These are phyloP conservation scores for Tenthredo amoena DNA, from an alignment of 2,888 invertebrate genomes.

Conservation along the genomic window DNA sequence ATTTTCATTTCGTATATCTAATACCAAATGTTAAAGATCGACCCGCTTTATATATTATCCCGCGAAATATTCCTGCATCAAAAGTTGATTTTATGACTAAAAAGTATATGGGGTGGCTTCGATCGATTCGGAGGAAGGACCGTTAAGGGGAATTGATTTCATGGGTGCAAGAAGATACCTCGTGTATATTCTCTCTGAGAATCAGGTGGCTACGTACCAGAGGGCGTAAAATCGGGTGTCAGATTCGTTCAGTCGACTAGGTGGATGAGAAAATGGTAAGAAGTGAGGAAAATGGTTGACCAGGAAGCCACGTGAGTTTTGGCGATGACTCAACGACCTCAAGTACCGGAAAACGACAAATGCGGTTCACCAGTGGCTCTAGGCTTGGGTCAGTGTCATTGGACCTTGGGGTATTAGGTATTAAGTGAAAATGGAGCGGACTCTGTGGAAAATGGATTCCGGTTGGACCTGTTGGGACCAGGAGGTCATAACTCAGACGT, in stretches of 20 bases:
- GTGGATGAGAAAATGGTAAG: not conserved
- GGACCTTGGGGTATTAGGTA: conserved; percentile 49
- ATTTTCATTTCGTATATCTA: too few relatives aligned
- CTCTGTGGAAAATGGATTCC: conserved; percentile 48
- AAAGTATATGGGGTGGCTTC: not conserved
- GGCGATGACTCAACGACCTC: conserved; percentile 35
- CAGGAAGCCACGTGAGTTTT: not conserved
- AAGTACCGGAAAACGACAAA: conserved; percentile 44
- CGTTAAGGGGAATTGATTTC: not conserved
- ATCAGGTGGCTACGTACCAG: not conserved
- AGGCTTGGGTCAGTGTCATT: conserved; percentile 40
- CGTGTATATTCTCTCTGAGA: not conserved
- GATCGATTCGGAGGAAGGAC: not conserved
- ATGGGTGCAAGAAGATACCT: not conserved
- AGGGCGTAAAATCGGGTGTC: not conserved
- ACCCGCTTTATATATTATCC: not conserved
- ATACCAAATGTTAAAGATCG: not conserved
- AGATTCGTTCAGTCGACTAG: not conserved
- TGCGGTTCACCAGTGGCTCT: conserved; percentile 30
- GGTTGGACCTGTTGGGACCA: conserved; percentile 33
- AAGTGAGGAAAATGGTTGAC: conserved; percentile 7
- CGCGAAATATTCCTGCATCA: not conserved
- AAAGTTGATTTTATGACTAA: not conserved
- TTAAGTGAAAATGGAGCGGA: conserved; percentile 50
- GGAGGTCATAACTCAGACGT: conserved; percentile 45